Conservation (phyloP, 2,888 invertebrate species). For the Noctua janthe region DNA sequence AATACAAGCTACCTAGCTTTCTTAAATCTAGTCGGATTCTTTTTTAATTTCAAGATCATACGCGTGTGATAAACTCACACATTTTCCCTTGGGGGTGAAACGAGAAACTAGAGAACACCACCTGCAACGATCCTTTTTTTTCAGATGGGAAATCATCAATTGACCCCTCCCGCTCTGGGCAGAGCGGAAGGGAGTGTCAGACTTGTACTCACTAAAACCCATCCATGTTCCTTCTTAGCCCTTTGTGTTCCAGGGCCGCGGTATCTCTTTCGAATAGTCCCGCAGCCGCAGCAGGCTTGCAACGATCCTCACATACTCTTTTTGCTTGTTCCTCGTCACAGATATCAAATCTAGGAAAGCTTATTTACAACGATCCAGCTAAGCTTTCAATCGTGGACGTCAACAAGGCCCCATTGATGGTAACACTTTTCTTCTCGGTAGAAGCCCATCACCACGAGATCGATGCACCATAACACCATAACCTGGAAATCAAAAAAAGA, state of each 20-base stretch:
- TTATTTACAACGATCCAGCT: not conserved
- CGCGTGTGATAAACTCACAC: not conserved
- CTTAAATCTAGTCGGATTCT: not conserved
- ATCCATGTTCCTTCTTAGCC: too few relatives aligned
- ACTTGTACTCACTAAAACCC: too few relatives aligned
- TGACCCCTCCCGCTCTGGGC: too few relatives aligned
- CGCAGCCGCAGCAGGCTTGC: too few relatives aligned
- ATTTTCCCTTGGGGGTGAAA: not conserved
- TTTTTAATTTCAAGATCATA: not conserved
- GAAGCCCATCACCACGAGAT: not conserved
- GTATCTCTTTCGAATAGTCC: too few relatives aligned
- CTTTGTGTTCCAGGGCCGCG: too few relatives aligned
- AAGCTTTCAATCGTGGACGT: not conserved
- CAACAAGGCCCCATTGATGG: not conserved
- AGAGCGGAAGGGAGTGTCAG: too few relatives aligned
- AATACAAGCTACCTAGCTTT: not conserved
- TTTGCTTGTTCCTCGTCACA: not conserved
- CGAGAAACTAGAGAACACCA: not conserved
- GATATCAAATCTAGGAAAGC: not conserved
- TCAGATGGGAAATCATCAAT: too few relatives aligned
- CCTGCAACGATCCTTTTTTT: too few relatives aligned
- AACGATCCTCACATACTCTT: too few relatives aligned
- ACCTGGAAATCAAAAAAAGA: slow-evolving; percentile 63
- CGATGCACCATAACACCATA: slow-evolving; percentile 10
- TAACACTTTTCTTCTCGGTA: not conserved